Conservation (phyloP, 1,140 invertebrate genomes). For the Ceratosolen solmsi region DNA sequence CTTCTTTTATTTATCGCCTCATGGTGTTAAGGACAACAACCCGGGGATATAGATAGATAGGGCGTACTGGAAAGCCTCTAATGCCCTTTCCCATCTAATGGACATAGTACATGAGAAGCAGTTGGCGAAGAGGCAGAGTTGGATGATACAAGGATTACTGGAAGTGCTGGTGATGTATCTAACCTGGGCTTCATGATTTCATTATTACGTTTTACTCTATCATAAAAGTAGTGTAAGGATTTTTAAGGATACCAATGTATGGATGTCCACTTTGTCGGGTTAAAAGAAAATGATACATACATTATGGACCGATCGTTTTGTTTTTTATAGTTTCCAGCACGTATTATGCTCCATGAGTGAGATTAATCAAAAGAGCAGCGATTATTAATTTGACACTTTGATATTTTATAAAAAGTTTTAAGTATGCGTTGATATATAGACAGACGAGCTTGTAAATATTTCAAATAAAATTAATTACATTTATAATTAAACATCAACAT, state of each 20-base stretch:
- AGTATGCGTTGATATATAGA: too few species aligned
- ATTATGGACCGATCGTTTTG: too few species aligned
- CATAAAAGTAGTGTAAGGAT: background rate
- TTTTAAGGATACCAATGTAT: background rate
- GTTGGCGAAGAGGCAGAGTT: background rate
- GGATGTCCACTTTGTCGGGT: background rate
- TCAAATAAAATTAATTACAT: too few species aligned
- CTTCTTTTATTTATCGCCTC: conserved; percentile 61
- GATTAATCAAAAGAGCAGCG: too few species aligned
- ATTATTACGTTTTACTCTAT: background rate
- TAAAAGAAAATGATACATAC: too few species aligned
- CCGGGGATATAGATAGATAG: conserved; percentile 50
- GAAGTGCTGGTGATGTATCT: background rate
- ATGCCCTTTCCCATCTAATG: conserved; percentile 30
- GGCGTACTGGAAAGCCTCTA: conserved; percentile 16
- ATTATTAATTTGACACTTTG: too few species aligned
- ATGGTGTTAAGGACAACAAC: conserved; percentile 51
- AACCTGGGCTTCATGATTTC: background rate
- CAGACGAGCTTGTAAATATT: too few species aligned
- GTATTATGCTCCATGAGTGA: too few species aligned
- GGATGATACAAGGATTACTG: background rate
- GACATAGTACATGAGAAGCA: background rate
- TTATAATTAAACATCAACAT: too few species aligned
- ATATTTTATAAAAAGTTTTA: too few species aligned
- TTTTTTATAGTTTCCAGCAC: too few species aligned